Percentiles rank a stretch among this genome's conserved stretches.
Evolutionary conservation across 2,113 vertebrate genomes (phyloP).

Genomic region (Hystrix cristata): DNA sequence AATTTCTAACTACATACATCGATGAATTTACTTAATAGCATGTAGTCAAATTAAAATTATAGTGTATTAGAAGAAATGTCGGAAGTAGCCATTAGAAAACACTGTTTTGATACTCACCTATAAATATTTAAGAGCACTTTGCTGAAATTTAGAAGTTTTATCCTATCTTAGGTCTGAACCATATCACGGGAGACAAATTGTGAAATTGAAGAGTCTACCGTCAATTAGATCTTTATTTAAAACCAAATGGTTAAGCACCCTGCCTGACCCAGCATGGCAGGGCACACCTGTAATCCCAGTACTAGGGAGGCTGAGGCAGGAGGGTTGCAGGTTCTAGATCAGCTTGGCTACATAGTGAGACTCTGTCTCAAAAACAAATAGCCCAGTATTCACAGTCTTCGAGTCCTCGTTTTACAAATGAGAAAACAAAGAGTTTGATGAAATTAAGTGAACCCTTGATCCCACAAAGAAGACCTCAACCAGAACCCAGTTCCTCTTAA

Average conservation of each 20-base stretch:
- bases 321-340: background rate
- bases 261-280: background rate
- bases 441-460: slow-evolving; percentile 48
- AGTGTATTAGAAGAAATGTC: slow-evolving; percentile 38
- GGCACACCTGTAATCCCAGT: background rate
- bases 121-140: slow-evolving; percentile 24
- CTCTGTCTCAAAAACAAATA: background rate
- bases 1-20: slow-evolving; percentile 40
- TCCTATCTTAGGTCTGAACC: background rate
- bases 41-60: background rate
- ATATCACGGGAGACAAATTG: background rate
- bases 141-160: slow-evolving; percentile 39
- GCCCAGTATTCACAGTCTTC: background rate
- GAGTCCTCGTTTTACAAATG: background rate
- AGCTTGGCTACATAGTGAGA: background rate
- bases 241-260: background rate
- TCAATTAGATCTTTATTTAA: slow-evolving; percentile 39
- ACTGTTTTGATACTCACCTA: background rate
- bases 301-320: background rate
- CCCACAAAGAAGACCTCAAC: background rate
- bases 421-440: slow-evolving; percentile 24
- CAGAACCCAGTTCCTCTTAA: background rate
- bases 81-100: background rate
- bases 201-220: slow-evolving; percentile 19
- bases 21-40: slow-evolving; percentile 36